phyloP scores from a whole-genome alignment of 2,797 vertebrate species.

The Girardinus metallicus region DNA sequence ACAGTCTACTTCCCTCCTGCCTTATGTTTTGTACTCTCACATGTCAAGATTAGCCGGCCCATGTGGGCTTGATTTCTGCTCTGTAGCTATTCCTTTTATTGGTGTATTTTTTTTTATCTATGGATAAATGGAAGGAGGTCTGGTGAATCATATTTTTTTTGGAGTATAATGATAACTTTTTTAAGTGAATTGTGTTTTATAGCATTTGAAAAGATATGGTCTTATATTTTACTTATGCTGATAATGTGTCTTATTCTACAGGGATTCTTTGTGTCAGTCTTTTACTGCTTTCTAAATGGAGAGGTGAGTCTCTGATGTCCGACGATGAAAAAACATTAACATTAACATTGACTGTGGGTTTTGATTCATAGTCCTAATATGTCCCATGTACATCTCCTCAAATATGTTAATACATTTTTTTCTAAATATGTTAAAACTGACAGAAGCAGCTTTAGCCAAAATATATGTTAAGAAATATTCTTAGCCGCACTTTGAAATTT shows the following conservation, averaged over 20 bases:
- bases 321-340: not conserved
- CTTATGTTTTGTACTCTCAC: constrained; percentile 36
- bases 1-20: constrained; percentile 15
- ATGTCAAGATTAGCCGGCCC: constrained; percentile 44
- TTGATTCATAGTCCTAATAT: constrained; percentile 27
- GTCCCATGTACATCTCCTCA: not conserved
- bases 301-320: constrained; percentile 86
- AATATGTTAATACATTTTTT: not conserved
- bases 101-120: constrained; percentile 6
- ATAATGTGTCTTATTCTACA: constrained; percentile 47
- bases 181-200: constrained; percentile 6
- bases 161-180: not conserved
- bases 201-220: constrained; percentile 5
- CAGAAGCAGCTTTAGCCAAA: not conserved
- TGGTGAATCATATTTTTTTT: not conserved
- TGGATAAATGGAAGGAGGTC: constrained; percentile 8
- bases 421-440: not conserved
- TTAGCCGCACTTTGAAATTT: not conserved
- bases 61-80: constrained; percentile 48
- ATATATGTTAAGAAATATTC: constrained; percentile 3
- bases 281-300: constrained; percentile 98
- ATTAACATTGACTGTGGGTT: constrained; percentile 5
- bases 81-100: constrained; percentile 9
- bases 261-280: constrained; percentile 98
- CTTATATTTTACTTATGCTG: constrained; percentile 25